phyloP scores from a whole-genome alignment of 2,797 vertebrate species.

The Gouania willdenowi region DNA sequence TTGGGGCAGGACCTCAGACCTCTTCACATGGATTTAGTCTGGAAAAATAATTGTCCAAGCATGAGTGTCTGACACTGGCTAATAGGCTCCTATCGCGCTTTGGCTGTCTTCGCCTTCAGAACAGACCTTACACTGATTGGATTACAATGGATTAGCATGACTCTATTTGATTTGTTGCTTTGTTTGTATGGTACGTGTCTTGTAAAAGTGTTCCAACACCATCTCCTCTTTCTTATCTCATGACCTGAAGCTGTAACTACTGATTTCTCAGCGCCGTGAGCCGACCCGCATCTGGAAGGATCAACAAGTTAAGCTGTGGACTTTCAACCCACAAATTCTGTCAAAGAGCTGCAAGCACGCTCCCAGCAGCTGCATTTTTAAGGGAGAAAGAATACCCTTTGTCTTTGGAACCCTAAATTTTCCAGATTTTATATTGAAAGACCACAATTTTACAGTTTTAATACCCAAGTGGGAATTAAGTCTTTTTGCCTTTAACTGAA shows the following conservation, averaged over 20 bases:
- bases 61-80: constrained; percentile 26
- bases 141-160: constrained; percentile 45
- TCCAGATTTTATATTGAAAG: too few species aligned
- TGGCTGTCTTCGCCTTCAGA: constrained; percentile 31
- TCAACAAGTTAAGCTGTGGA: constrained; percentile 66
- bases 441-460: too few species aligned
- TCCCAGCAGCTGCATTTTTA: constrained; percentile 57
- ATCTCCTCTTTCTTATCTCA: constrained; percentile 2
- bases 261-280: constrained; percentile 14
- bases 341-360: constrained; percentile 58
- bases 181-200: constrained; percentile 22
- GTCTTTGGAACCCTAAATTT: too few species aligned
- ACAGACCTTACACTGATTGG: constrained; percentile 44
- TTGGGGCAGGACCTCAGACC: constrained; percentile 22
- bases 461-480: too few species aligned
- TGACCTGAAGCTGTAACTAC: constrained; percentile 12
- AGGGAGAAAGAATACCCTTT: too few species aligned
- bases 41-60: constrained; percentile 25
- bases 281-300: constrained; percentile 67
- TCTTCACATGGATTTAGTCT: constrained; percentile 32
- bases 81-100: constrained; percentile 13
- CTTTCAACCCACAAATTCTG: constrained; percentile 66
- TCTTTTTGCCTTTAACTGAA: too few species aligned
- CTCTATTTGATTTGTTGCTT: constrained; percentile 45
- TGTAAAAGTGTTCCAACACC: not conserved